Evolutionary conservation across 2,113 vertebrate species (phyloP), one percentile per base, ranked within the genome.

Genomic region (Labeo catla): DNA sequence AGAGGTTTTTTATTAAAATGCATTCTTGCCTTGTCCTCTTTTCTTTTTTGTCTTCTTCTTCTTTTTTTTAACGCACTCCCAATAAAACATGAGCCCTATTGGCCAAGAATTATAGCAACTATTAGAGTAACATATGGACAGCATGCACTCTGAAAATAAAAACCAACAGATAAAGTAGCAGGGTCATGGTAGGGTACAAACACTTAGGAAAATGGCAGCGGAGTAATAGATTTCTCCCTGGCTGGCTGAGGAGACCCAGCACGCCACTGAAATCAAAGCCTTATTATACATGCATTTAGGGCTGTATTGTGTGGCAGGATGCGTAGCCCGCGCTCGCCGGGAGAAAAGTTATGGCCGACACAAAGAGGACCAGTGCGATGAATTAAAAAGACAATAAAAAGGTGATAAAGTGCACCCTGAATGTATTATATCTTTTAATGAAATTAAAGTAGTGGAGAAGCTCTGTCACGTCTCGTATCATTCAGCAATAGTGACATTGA

Each of bases 101-200:
- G 96, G 96, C 94, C 95, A 96, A 96, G 96, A 98, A 97, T 97
- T 97, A 98, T 97, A 94, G 96, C 96, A 93, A 97, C 97, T 96
- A 97, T 98, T 96, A 97, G 95, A 91, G 93, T 95, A 97, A 97
- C 97, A 96, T 96, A 97, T 96, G 96, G 96, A 96, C 96, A 95
- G 95, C 94, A 91, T 95, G 96, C 96, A 96, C 96, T 96, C 95
- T 95, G 96, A 96, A 96, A 97, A 97, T 97, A 98, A 97, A 97
- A 97, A 95, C 91, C 94, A 96, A 96, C 96, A 97, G 96, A 97
- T 96, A 97, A 97, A 97, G 96, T 96, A 96, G 95, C 94, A 93
- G 96, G 97, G 97, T 97, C 96, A 96, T 93, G 92, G 85, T 85
- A 89, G 90, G 95, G 96, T 95, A 95, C 96, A 96, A 94, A 97